These are phyloP conservation scores for Lasioglossum marginatum DNA, from an alignment of 2,888 invertebrate genomes.

Conservation along the genomic window DNA sequence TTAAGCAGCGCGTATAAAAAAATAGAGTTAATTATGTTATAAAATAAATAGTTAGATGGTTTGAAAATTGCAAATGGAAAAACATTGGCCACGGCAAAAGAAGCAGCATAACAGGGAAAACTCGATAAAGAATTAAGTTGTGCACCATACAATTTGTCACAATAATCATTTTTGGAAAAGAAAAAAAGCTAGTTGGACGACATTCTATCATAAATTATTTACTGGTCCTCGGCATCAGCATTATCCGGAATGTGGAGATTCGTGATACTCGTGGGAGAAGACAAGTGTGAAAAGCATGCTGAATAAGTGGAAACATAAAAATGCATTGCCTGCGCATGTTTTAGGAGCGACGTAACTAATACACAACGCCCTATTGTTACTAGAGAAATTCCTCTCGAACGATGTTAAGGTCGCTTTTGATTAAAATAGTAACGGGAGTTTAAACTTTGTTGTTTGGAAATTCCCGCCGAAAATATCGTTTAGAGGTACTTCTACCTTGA, in stretches of 20 bases:
- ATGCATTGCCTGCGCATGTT: neutral
- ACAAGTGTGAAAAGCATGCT: neutral
- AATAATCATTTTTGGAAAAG: too few relatives aligned
- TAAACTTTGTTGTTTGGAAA: neutral
- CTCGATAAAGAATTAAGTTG: too few relatives aligned
- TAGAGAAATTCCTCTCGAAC: neutral
- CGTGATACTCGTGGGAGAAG: neutral
- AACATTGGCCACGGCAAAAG: too few relatives aligned
- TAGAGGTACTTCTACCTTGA: neutral
- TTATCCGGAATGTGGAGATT: neutral
- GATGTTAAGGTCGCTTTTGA: neutral
- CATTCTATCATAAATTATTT: neutral
- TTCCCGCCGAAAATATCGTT: neutral
- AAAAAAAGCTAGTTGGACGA: neutral
- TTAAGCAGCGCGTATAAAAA: too few relatives aligned
- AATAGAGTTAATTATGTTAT: too few relatives aligned
- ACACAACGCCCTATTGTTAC: neutral
- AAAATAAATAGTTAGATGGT: too few relatives aligned
- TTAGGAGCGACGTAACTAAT: neutral
- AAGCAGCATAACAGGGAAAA: too few relatives aligned
- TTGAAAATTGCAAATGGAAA: too few relatives aligned
- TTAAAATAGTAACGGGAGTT: slow-evolving; percentile 1
- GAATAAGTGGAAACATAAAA: neutral
- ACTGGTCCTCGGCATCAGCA: neutral
- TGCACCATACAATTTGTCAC: too few relatives aligned